Evolutionary conservation across 1,140 invertebrate genomes (phyloP), one percentile per base, ranked within the genome.

Genomic region (Polyergus mexicanus): DNA sequence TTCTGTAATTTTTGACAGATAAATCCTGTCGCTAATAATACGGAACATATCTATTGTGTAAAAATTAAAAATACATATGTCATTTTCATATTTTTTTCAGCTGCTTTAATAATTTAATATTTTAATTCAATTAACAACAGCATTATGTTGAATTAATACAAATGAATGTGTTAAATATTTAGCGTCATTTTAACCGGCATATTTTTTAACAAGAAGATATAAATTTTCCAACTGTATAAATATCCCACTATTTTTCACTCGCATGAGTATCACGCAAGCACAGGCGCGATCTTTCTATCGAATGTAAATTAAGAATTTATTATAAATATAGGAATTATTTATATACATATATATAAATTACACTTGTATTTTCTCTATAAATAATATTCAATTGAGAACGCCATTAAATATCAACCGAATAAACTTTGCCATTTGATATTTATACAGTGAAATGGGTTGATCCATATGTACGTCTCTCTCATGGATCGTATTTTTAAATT

Each of bases 371-470:
- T 5, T 3, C 16, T 51, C 0, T 3, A 13, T 16, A 51, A 19
- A 19, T 51, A 51, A 62, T 63, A 44, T 77, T 77, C 25, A 47
- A 65, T 77, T 2, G 32, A 77, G 6, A 7, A 65, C 5, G 25
- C 38, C 32, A 44, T 76, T 44, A 41, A 44, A 63, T 44, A 63
- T 76, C 56, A 5, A 63, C 4, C 71, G 56, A 74, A 56, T 74
- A 74, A 58, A 47, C 44, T 47, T 47, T 11, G 8, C 11, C 5
- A 51, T 72, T 44, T 32, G 60, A 16, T 54, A 66, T 68, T 80
- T 80, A 13, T 47, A 25, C n/a, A n/a, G 22, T 51, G 25, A 4
- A 41, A 16, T 16, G 44, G 32, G 41, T 54, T n/a, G n/a, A 51
- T 66, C 3, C 13, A 28, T 41, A 28, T 11, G 13, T 10, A 28